Conservation (phyloP, 2,888 invertebrate species). For the Euspilapteryx auroguttella region DNA sequence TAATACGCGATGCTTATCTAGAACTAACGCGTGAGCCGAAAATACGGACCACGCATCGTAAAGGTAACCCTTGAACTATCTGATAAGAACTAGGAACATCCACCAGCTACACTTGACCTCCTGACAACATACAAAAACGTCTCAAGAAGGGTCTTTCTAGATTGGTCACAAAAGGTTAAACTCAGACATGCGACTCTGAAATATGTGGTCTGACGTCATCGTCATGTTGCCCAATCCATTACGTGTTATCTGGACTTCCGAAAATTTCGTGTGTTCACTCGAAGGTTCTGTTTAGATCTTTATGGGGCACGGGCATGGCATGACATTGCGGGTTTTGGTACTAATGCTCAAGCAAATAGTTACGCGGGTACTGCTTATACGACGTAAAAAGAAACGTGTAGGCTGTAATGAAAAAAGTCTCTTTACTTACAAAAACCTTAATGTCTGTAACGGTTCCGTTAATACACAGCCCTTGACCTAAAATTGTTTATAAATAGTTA, state of each 20-base stretch:
- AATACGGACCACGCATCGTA: constrained; percentile 40
- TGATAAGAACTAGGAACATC: constrained; percentile 32
- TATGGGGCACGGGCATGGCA: constrained; percentile 42
- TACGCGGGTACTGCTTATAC: no score
- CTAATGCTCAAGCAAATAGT: no score
- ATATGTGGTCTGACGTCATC: constrained; percentile 58
- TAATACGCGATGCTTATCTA: constrained; percentile 45
- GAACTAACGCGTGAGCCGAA: constrained; percentile 43
- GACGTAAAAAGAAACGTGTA: no score
- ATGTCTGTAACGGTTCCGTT: no score
- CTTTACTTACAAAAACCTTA: no score
- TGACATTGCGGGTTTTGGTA: neutral
- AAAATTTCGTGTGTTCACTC: constrained; percentile 35
- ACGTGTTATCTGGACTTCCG: constrained; percentile 51
- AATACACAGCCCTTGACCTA: no score
- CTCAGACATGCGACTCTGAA: constrained; percentile 45
- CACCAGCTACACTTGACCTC: constrained; percentile 13
- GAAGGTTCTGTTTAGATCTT: constrained; percentile 11
- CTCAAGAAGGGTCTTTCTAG: no score
- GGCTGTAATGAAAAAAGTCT: no score
- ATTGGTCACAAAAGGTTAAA: no score
- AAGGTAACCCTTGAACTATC: constrained; percentile 53
- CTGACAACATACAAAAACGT: neutral
- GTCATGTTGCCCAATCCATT: constrained; percentile 60
- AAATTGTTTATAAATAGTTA: no score